Conservation (phyloP, 2,797 vertebrate species). For the Coregonus suidteri region DNA sequence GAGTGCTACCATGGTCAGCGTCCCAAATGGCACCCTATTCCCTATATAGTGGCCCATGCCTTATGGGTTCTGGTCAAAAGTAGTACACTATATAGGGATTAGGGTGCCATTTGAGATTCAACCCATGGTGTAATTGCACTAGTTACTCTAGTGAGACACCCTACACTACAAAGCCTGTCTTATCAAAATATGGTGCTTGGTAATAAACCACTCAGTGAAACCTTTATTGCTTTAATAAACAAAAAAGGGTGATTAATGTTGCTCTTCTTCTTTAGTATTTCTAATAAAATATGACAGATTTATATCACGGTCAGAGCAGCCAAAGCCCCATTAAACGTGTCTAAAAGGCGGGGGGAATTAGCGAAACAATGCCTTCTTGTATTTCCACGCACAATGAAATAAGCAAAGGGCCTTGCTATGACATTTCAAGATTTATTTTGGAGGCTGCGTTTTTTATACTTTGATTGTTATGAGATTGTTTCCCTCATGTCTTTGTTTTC, state of each 20-base stretch:
- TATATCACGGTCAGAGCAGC: slow-evolving; percentile 78
- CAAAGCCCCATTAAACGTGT: slow-evolving; percentile 76
- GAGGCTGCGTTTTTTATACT: slow-evolving; percentile 17
- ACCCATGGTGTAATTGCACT: slow-evolving; percentile 11
- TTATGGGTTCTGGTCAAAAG: too few species aligned
- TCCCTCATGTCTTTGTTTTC: slow-evolving; percentile 36
- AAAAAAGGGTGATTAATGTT: slow-evolving; percentile 83
- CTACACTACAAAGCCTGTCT: slow-evolving; percentile 48
- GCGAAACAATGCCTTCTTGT: slow-evolving; percentile 60
- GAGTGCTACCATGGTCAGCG: neutral
- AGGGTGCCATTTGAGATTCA: too few species aligned
- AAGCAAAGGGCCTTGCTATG: slow-evolving; percentile 38
- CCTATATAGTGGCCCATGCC: neutral
- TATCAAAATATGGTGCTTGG: slow-evolving; percentile 70
- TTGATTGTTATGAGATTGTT: slow-evolving; percentile 54
- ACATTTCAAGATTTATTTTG: slow-evolving; percentile 19
- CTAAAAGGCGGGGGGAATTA: slow-evolving; percentile 64
- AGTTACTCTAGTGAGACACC: slow-evolving; percentile 28
- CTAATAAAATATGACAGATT: slow-evolving; percentile 85
- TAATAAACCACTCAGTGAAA: slow-evolving; percentile 82
- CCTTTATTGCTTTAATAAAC: slow-evolving; percentile 86
- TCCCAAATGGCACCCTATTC: neutral
- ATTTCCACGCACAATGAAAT: slow-evolving; percentile 43
- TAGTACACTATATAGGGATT: too few species aligned
- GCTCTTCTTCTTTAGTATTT: slow-evolving; percentile 81